These are phyloP conservation scores for Chymomyza caudatula DNA, from an alignment of 2,888 invertebrate genomes.

Conservation along the genomic window DNA sequence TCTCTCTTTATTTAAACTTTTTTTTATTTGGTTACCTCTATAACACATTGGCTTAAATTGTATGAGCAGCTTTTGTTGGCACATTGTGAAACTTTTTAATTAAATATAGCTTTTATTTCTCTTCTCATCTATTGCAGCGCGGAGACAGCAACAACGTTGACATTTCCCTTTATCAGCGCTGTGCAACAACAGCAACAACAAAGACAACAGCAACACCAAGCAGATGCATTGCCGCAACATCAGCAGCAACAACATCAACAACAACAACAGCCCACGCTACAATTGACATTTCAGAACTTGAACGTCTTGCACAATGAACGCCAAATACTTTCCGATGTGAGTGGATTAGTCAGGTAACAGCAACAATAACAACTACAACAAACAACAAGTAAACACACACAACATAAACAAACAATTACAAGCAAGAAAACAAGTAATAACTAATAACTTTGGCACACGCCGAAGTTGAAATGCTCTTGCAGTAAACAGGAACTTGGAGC, in stretches of 20 bases:
- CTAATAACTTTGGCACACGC: background rate
- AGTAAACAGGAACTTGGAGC: background rate
- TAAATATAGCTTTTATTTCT: background rate
- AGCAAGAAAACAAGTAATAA: constrained; percentile 4
- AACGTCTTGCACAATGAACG: constrained; percentile 80
- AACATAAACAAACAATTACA: constrained; percentile 15
- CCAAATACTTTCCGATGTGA: constrained; percentile 84
- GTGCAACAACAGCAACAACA: constrained; percentile 21
- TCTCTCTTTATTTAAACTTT: background rate
- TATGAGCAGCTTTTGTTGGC: background rate
- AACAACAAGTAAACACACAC: background rate
- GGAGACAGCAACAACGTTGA: constrained; percentile 72
- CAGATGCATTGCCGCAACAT: constrained; percentile 29
- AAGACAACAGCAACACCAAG: constrained; percentile 21
- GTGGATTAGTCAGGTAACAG: constrained; percentile 82
- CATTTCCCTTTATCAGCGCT: constrained; percentile 81
- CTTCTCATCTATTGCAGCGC: constrained; percentile 26
- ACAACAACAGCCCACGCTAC: constrained; percentile 81
- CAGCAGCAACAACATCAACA: constrained; percentile 34
- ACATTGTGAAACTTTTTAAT: background rate
- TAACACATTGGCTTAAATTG: background rate
- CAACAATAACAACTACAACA: constrained; percentile 24
- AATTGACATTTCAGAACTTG: constrained; percentile 83
- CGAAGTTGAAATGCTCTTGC: background rate
- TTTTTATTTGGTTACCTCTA: background rate